Percentiles rank a stretch among this genome's conserved stretches.
Evolutionary conservation across 2,113 vertebrate genomes (phyloP).

Genomic region (Malurus elegans): DNA sequence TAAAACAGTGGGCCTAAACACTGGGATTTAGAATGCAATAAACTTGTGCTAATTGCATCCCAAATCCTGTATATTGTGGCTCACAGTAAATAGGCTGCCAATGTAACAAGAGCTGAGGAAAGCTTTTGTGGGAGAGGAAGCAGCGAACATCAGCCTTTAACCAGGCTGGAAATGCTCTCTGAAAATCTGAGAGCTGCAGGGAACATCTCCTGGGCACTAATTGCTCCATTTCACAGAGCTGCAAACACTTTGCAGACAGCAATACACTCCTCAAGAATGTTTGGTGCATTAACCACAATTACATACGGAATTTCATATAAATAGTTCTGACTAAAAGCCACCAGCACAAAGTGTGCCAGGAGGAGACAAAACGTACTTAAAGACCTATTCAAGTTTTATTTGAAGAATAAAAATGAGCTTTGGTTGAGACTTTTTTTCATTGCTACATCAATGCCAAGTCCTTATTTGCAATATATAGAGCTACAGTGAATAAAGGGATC

Average conservation of each 20-base stretch:
- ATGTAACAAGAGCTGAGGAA: neutral
- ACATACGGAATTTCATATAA: neutral
- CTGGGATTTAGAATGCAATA: neutral
- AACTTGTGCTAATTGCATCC: neutral
- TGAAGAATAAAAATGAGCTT: constrained; percentile 28
- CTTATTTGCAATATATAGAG: constrained; percentile 15
- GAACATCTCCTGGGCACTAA: neutral
- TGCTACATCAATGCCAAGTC: constrained; percentile 38
- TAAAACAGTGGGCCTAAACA: neutral
- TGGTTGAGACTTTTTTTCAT: constrained; percentile 26
- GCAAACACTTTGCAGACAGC: constrained; percentile 5
- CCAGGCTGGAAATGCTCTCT: neutral
- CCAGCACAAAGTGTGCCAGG: neutral
- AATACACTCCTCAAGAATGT: constrained; percentile 19
- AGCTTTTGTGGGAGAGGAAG: neutral
- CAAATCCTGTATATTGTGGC: neutral
- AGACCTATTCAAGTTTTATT: constrained; percentile 38
- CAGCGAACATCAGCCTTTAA: neutral
- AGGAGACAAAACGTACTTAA: constrained; percentile 38
- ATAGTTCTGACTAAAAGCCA: constrained; percentile 38
- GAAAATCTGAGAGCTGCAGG: neutral
- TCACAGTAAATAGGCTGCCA: neutral
- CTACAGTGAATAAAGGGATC: constrained; percentile 6
- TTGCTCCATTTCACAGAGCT: neutral
- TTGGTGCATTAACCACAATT: constrained; percentile 21